Evolutionary conservation across 1,140 invertebrate genomes (phyloP).

Genomic region (Holotrichia oblita): DNA sequence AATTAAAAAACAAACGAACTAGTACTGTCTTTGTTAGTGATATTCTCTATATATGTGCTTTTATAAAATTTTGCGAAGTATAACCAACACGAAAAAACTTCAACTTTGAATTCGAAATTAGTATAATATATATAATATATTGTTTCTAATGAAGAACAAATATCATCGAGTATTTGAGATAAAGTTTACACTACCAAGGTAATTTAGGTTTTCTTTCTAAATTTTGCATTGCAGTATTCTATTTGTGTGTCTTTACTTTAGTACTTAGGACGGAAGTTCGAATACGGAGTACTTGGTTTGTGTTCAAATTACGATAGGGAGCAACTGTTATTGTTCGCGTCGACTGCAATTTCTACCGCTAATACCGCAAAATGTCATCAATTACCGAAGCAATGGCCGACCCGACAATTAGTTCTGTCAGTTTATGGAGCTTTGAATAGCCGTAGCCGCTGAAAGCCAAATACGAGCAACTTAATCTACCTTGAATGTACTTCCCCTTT

Average conservation of each 20-base stretch:
- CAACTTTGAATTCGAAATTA: too few species aligned
- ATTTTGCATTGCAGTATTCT: too few species aligned
- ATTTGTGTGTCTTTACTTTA: neutral
- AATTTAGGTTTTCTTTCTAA: too few species aligned
- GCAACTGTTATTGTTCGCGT: constrained; percentile 33
- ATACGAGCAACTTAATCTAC: constrained; percentile 19
- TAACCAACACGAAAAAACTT: too few species aligned
- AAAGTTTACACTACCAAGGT: too few species aligned
- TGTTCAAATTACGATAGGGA: neutral
- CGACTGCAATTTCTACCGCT: constrained; percentile 33
- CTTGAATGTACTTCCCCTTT: constrained; percentile 28
- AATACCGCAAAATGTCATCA: constrained; percentile 33
- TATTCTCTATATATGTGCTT: too few species aligned
- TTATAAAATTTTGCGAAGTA: too few species aligned
- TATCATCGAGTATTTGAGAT: too few species aligned
- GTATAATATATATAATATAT: too few species aligned
- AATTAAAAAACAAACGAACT: too few species aligned
- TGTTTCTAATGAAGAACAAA: too few species aligned
- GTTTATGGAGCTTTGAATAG: constrained; percentile 18
- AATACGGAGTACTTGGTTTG: neutral
- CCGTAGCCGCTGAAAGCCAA: neutral
- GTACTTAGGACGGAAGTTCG: neutral
- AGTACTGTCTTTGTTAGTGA: too few species aligned
- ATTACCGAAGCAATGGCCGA: constrained; percentile 27
- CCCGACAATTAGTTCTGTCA: constrained; percentile 29